Evolutionary conservation across 2,797 vertebrate species (phyloP).

Genomic region (Glyptemys insculpta): DNA sequence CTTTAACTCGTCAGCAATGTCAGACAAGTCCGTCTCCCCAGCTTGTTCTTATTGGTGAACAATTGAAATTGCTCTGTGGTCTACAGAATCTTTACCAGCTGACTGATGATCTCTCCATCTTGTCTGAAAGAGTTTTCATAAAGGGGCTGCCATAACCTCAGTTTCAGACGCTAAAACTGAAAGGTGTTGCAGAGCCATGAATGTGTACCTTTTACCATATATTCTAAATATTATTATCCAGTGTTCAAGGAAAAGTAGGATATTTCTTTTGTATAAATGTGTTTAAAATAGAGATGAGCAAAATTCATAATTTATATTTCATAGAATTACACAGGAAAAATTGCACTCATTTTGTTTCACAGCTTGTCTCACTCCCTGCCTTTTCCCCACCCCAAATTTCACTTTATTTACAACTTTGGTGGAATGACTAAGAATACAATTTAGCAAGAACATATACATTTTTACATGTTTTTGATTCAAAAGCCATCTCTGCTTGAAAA

Average conservation of each 20-base stretch:
- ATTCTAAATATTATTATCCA: conserved; percentile 61
- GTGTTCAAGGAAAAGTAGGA: conserved; percentile 38
- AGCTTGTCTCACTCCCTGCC: neutral
- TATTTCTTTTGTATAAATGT: conserved; percentile 47
- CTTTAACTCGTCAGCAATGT: conserved; percentile 39
- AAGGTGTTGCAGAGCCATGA: conserved; percentile 43
- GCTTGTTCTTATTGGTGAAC: conserved; percentile 27
- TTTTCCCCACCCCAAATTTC: neutral
- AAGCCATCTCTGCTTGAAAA: neutral
- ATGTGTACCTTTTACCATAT: conserved; percentile 48
- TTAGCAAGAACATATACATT: neutral
- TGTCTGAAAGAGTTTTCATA: conserved; percentile 43
- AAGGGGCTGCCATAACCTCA: conserved; percentile 38
- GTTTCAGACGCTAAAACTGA: conserved; percentile 32
- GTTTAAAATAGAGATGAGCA: neutral
- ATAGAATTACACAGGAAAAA: neutral
- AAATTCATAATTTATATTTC: neutral
- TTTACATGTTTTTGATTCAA: neutral
- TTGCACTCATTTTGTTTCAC: neutral
- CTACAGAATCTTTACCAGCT: conserved; percentile 45
- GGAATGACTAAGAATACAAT: neutral
- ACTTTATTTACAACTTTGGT: neutral
- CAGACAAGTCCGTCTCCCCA: neutral
- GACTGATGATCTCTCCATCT: conserved; percentile 33
- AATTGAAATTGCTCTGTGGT: conserved; percentile 12